Evolutionary conservation across 2,888 invertebrate species (phyloP).

Genomic region (Hirtodrosophila trivittata): DNA sequence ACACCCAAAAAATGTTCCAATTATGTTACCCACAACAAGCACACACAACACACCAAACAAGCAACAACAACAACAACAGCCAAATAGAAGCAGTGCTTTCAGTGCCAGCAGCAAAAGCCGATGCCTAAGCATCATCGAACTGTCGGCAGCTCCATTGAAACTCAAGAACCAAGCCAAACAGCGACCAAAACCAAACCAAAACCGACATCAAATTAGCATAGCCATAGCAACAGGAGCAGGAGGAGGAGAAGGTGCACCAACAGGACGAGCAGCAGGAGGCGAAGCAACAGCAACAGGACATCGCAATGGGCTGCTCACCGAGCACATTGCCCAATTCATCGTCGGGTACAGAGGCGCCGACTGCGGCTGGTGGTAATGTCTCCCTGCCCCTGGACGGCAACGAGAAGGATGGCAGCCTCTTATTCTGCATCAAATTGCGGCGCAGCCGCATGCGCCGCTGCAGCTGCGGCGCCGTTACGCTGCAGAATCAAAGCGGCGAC

Average conservation of each 20-base stretch:
- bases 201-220: slow-evolving; percentile 70
- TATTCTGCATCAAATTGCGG: slow-evolving; percentile 82
- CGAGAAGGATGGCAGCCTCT: slow-evolving; percentile 81
- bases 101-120: slow-evolving; percentile 36
- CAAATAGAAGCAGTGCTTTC: slow-evolving; percentile 39
- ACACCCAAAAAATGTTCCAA: slow-evolving; percentile 69
- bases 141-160: slow-evolving; percentile 37
- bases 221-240: slow-evolving; percentile 33
- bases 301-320: slow-evolving; percentile 78
- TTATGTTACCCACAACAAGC: slow-evolving; percentile 65
- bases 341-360: slow-evolving; percentile 40
- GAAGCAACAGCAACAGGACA: slow-evolving; percentile 29
- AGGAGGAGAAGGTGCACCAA: neutral
- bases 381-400: slow-evolving; percentile 59
- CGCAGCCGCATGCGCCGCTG: slow-evolving; percentile 77
- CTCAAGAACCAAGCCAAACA: slow-evolving; percentile 53
- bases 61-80: slow-evolving; percentile 25
- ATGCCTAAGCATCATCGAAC: slow-evolving; percentile 31
- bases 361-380: slow-evolving; percentile 29
- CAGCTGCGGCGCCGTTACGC: slow-evolving; percentile 71
- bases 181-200: slow-evolving; percentile 60
- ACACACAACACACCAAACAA: slow-evolving; percentile 23
- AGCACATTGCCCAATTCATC: slow-evolving; percentile 67
- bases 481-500: slow-evolving; percentile 80
- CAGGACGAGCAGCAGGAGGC: slow-evolving; percentile 3